phyloP scores from a whole-genome alignment of 2,888 invertebrate genomes.

The Disparrhopalites patrizii region DNA sequence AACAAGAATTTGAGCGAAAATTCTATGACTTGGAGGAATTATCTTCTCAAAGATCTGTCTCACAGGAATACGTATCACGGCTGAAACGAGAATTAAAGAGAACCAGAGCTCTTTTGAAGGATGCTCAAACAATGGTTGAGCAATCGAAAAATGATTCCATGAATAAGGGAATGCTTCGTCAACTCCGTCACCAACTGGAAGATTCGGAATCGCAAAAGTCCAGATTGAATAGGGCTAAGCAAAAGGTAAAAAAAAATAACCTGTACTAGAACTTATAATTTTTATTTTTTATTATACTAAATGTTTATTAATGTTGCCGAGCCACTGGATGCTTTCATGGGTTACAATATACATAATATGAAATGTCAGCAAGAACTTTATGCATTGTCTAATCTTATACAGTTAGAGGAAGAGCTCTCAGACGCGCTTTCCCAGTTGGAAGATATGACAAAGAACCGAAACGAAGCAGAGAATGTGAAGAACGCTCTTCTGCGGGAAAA shows the following conservation, averaged over 20 bases:
- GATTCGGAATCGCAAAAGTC: slow-evolving; percentile 44
- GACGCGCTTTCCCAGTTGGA: slow-evolving; percentile 80
- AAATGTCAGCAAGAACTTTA: no score
- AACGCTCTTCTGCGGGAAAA: slow-evolving; percentile 71
- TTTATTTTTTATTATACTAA: no score
- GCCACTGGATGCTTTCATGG: neutral
- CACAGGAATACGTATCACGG: slow-evolving; percentile 67
- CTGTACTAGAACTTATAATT: neutral
- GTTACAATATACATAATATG: no score
- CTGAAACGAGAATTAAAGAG: slow-evolving; percentile 81
- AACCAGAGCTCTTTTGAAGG: slow-evolving; percentile 82
- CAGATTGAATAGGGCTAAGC: slow-evolving; percentile 43
- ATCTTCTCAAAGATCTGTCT: slow-evolving; percentile 63
- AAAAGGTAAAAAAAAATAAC: slow-evolving; percentile 37
- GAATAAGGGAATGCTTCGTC: slow-evolving; percentile 70
- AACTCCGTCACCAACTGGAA: slow-evolving; percentile 67
- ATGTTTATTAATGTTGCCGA: no score
- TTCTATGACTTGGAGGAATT: slow-evolving; percentile 65
- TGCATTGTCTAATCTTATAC: no score
- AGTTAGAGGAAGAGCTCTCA: slow-evolving; percentile 71
- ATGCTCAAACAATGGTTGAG: slow-evolving; percentile 87
- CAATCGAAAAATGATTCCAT: slow-evolving; percentile 81
- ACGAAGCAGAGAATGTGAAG: slow-evolving; percentile 76
- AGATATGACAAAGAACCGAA: slow-evolving; percentile 67
- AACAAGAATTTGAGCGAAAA: slow-evolving; percentile 84